Percentiles rank a stretch among this genome's conserved stretches.
Conservation (phyloP, 2,113 vertebrate species). For the Acrocephalus kingi region DNA sequence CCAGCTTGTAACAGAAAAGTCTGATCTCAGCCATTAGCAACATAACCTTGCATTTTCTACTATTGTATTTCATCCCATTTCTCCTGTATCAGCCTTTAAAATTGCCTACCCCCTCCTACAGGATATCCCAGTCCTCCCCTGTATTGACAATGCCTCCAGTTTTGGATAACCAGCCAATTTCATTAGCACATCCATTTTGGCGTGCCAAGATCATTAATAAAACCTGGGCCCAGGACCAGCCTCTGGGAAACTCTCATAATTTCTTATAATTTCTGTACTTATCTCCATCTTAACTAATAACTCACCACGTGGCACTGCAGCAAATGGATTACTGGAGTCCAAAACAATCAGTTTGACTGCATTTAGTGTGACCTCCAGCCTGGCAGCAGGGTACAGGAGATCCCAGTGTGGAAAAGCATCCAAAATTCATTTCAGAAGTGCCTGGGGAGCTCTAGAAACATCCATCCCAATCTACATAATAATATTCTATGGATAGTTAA, state of each 20-base stretch:
- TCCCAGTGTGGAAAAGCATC: background rate
- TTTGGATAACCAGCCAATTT: background rate
- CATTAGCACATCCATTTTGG: background rate
- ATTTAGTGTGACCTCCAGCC: background rate
- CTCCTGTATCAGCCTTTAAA: background rate
- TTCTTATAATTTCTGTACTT: background rate
- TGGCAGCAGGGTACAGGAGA: background rate
- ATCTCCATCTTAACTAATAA: conserved; percentile 16
- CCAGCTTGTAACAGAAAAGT: background rate
- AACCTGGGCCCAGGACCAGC: background rate
- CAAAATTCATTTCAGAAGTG: background rate
- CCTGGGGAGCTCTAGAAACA: background rate
- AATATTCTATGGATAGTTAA: background rate
- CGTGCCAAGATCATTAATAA: background rate
- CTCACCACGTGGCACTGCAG: background rate
- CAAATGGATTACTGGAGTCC: background rate
- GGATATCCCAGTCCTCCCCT: background rate
- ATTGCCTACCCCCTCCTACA: background rate
- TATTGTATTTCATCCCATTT: background rate
- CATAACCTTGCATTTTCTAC: background rate
- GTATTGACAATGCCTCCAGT: background rate
- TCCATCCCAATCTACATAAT: background rate
- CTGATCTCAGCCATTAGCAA: background rate
- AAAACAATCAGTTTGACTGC: background rate
- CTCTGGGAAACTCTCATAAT: background rate